Conservation (phyloP, 2,113 vertebrate genomes). For the Lepisosteus oculatus region DNA sequence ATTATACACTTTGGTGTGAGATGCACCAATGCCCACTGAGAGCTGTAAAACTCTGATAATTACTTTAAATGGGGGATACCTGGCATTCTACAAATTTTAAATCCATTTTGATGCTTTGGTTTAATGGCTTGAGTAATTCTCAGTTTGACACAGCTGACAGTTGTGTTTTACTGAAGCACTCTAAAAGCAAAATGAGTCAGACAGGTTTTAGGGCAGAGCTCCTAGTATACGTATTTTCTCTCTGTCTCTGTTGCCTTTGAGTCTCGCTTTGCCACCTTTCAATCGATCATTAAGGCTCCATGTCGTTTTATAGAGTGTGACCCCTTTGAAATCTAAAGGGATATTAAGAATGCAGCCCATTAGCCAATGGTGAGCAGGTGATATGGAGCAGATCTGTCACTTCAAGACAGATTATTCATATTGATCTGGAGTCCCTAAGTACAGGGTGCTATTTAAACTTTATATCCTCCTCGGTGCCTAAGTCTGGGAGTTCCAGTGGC, state of each 20-base stretch:
- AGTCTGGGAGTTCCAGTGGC: not conserved
- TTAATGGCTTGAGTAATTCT: constrained; percentile 40
- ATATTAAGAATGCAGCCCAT: constrained; percentile 38
- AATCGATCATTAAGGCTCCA: constrained; percentile 27
- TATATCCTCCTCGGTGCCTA: constrained; percentile 5
- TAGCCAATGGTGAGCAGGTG: constrained; percentile 27
- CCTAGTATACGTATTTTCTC: not conserved
- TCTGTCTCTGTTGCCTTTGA: constrained; percentile 1
- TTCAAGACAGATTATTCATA: constrained; percentile 41
- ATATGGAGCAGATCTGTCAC: constrained; percentile 25
- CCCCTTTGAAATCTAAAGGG: constrained; percentile 27
- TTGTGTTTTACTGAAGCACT: not conserved
- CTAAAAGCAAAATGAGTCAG: not conserved
- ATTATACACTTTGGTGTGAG: constrained; percentile 53
- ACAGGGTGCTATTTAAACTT: constrained; percentile 17
- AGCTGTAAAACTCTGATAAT: constrained; percentile 31
- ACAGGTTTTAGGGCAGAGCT: not conserved
- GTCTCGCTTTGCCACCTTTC: not conserved
- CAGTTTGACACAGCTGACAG: constrained; percentile 32
- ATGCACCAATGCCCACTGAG: constrained; percentile 45
- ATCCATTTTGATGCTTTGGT: constrained; percentile 35
- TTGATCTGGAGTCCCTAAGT: constrained; percentile 32
- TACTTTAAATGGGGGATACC: constrained; percentile 6
- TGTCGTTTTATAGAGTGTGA: constrained; percentile 27
- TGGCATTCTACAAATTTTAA: not conserved